Evolutionary conservation across 2,888 invertebrate genomes (phyloP), one percentile per base, ranked within the genome.

Genomic region (Myopa testacea): DNA sequence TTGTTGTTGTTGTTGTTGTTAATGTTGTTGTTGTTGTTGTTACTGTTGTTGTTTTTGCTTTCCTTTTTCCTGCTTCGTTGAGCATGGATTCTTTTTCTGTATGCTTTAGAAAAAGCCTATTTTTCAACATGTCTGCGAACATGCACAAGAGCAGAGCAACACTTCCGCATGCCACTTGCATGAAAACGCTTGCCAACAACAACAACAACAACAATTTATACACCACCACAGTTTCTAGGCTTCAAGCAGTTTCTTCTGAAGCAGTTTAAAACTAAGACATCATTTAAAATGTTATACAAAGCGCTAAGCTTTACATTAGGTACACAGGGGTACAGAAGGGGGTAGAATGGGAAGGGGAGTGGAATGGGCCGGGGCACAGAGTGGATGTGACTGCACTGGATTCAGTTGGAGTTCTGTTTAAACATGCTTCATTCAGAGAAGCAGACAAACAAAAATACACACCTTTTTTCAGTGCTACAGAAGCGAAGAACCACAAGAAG

Each of bases 101-200:
- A 10, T 45, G 45, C 45, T 45, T 45, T 45, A 62, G 34, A 70
- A 58, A 26, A 55, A 70, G 70, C 70, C 58, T 69, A 69, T 69
- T 69, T 67, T 73, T 62, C 73, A 62, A 63, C 73, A 73, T 63
- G 73, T 63, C 73, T 72, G 73, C 73, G 73, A 73, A 63, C 73
- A 72, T 72, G 73, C 73, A 73, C 73, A 72, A 72, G 72, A 62
- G 72, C 72, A 60, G 63, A 73, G 62, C 73, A 63, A 45, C 73
- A 73, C 73, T 73, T 73, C 73, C 73, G 63, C 73, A 73, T 73
- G 73, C 73, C 63, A 62, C 50, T 50, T 63, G 62, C 50, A 62
- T 26, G 37, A 40, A 73, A 73, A 40, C 40, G 19, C 16, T 60
- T 60, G 34, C 62, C 73, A 63, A 19, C 37, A 37, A 50, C 73